Base-by-base conservation (phyloP, 1,140 invertebrate species). In the Zophobas morio region DNA sequence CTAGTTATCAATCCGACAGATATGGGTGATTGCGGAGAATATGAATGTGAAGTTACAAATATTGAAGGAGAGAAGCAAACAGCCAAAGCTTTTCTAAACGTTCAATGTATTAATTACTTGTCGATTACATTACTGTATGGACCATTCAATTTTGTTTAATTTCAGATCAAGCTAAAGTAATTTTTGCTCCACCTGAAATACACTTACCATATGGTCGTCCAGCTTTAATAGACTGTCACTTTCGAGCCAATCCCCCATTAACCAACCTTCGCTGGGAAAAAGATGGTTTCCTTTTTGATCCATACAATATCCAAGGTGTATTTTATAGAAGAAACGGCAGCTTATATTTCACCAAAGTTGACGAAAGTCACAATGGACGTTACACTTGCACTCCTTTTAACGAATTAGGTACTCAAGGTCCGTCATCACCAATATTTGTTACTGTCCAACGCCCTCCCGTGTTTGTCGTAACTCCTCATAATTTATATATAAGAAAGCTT, bases 331-430 rank as follows among this genome's bases (percentile, higher is more conserved):
- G 92, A 81, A 98, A 98, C 85, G 96, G 96, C 42, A 97, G 96
- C 79, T 88, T 98, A 2, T 95, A 93, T 80, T 96, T 97, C 82
- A 86, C 76, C 51, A 85, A 87, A 90, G 93, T 93, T 81, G 96
- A 91, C 80, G 94, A 95, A 83, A 92, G 89, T 0, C 93, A 95
- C 81, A 92, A 90, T 42, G 94, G 94, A 33, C 90, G 90, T 79
- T 99, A 98, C 87, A 94, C 93, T 34, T 99, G 97, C 85, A 98
- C 95, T 3, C 96, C 97, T 36, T 96, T 94, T 87, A 99, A 98
- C 86, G 90, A 92, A 63, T 71, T 84, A 37, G 97, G 96, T 33
- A 93, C 94, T 2, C 94, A 93, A 70, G 95, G 96, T 0, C 90
- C 94, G 8, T 98, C 96, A 53, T 91, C 92, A 40, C 89, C 91